phyloP scores from a whole-genome alignment of 2,113 vertebrate genomes.

The Neodontobutis hainanensis region DNA sequence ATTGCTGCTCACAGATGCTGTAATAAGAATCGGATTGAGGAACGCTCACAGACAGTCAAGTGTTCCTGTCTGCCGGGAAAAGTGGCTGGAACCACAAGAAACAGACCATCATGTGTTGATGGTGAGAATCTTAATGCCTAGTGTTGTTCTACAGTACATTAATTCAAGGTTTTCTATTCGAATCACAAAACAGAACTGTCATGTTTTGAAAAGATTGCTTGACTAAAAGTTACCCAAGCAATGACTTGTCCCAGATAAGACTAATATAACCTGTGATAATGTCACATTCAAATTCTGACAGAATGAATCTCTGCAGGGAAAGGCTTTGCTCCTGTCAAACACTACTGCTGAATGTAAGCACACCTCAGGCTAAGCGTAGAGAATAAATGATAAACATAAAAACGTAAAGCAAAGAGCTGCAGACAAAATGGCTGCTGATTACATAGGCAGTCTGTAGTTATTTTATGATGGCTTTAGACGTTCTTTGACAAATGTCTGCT shows the following conservation, averaged over 20 bases:
- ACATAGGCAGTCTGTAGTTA: constrained; percentile 26
- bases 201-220: constrained; percentile 43
- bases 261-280: constrained; percentile 62
- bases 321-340: constrained; percentile 40
- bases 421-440: constrained; percentile 40
- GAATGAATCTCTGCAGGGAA: constrained; percentile 44
- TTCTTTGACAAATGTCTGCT: constrained; percentile 45
- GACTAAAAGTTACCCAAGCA: constrained; percentile 54
- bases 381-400: constrained; percentile 15
- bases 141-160: not conserved
- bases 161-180: not conserved
- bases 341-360: constrained; percentile 26
- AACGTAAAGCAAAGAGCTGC: constrained; percentile 25
- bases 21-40: constrained; percentile 85
- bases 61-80: constrained; percentile 86
- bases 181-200: constrained; percentile 13
- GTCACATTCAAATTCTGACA: constrained; percentile 50
- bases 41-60: constrained; percentile 85
- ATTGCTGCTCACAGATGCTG: constrained; percentile 85
- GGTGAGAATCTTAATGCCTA: constrained; percentile 65
- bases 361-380: constrained; percentile 35
- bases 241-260: constrained; percentile 66
- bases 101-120: constrained; percentile 84
- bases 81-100: constrained; percentile 84
- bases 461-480: constrained; percentile 22